Percentiles rank a stretch among this genome's conserved stretches.
phyloP scores from a whole-genome alignment of 2,888 invertebrate genomes.

The Ochlodes sylvanus region DNA sequence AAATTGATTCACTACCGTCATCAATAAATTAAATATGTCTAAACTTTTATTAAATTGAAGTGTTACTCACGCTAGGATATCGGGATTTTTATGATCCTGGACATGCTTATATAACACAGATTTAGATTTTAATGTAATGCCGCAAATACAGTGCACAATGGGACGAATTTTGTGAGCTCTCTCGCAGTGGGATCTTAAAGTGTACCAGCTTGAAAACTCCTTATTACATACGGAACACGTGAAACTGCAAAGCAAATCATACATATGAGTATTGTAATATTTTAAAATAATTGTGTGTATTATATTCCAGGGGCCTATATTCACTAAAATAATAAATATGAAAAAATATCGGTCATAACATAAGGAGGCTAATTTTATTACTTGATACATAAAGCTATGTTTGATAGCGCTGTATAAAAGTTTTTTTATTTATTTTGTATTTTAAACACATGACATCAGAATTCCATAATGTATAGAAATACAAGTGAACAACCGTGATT shows the following conservation, averaged over 20 bases:
- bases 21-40: not conserved
- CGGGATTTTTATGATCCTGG: conserved; percentile 80
- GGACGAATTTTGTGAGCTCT: conserved; percentile 65
- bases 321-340: no score
- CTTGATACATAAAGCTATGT: no score
- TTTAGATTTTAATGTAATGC: conserved; percentile 77
- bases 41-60: not conserved
- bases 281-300: no score
- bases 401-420: no score
- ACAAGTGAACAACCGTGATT: no score
- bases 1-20: not conserved
- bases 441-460: no score
- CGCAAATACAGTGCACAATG: conserved; percentile 76
- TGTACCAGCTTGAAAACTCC: conserved; percentile 78
- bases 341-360: no score
- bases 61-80: conserved; percentile 74
- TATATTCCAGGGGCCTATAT: no score
- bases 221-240: conserved; percentile 71
- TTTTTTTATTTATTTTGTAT: no score
- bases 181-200: conserved; percentile 70
- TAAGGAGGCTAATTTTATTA: no score
- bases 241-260: conserved; percentile 62
- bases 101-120: conserved; percentile 82
- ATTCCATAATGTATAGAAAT: no score
- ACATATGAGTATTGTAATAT: no score